Evolutionary conservation across 2,113 vertebrate species (phyloP).

Genomic region (Cercocebus atys): DNA sequence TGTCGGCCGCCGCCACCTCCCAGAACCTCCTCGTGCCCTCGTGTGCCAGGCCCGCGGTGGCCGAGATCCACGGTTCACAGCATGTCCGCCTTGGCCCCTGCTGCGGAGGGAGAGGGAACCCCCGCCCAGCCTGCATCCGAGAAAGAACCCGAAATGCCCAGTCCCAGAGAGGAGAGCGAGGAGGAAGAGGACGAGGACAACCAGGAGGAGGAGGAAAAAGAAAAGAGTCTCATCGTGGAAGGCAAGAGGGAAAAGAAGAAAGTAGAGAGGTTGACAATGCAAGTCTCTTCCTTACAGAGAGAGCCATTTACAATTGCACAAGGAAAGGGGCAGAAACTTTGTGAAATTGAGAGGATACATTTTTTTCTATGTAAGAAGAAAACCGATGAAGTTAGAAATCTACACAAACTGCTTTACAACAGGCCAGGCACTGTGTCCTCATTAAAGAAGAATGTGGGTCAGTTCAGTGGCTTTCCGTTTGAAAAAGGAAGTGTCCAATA

Average conservation of each 20-base stretch:
- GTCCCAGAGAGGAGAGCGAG: conserved; percentile 82
- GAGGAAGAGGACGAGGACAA: conserved; percentile 80
- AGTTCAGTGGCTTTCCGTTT: conserved; percentile 96
- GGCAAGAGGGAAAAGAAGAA: conserved; percentile 97
- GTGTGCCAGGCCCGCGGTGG: neutral
- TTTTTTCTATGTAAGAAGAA: conserved; percentile 95
- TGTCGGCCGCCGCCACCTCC: neutral
- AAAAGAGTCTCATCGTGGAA: conserved; percentile 90
- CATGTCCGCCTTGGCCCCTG: conserved; percentile 77
- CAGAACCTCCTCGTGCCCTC: neutral
- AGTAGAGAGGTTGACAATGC: conserved; percentile 93
- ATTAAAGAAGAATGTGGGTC: conserved; percentile 95
- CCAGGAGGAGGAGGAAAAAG: conserved; percentile 84
- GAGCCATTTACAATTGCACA: conserved; percentile 93
- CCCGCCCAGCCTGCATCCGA: conserved; percentile 75
- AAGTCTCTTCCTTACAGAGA: conserved; percentile 89
- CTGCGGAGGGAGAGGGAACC: conserved; percentile 81
- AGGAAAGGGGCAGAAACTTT: conserved; percentile 95
- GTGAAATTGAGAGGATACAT: conserved; percentile 95
- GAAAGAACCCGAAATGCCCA: conserved; percentile 81
- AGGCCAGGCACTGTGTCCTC: conserved; percentile 92
- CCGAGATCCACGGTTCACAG: conserved; percentile 15
- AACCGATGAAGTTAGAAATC: conserved; percentile 92
- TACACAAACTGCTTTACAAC: conserved; percentile 96
- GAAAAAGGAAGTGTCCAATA: conserved; percentile 91